These are phyloP conservation scores for Calyptommatus sinebrachiatus DNA, from an alignment of 2,113 vertebrate genomes.

Conservation along the genomic window DNA sequence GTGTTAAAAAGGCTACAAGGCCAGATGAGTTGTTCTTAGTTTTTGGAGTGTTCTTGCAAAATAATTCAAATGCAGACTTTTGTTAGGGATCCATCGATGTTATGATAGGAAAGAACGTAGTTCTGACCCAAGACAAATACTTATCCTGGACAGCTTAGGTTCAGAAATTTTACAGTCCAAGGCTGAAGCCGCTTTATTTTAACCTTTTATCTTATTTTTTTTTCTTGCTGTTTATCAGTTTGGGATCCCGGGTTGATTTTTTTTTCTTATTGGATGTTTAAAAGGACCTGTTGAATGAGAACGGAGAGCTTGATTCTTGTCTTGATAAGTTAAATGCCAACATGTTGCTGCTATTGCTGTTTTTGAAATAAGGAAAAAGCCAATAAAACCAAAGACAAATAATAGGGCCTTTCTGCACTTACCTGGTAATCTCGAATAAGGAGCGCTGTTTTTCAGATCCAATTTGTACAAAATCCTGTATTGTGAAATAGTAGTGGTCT, in stretches of 20 bases:
- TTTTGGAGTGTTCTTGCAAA: not conserved
- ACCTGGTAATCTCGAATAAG: too few species aligned
- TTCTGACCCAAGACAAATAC: not conserved
- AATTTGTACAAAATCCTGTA: too few species aligned
- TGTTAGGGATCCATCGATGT: not conserved
- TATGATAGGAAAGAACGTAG: not conserved
- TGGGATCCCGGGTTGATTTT: not conserved
- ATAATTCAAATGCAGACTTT: not conserved
- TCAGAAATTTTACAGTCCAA: not conserved
- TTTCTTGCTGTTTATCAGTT: not conserved
- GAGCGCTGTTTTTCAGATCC: too few species aligned
- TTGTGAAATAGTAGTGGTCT: too few species aligned
- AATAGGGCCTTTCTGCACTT: too few species aligned
- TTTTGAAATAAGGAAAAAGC: too few species aligned
- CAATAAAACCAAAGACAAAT: too few species aligned
- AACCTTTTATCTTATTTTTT: not conserved
- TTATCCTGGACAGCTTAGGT: not conserved
- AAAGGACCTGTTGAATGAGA: not conserved
- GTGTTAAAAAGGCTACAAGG: conserved; percentile 3
- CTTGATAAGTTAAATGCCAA: too few species aligned
- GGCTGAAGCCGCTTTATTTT: not conserved
- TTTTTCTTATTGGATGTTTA: not conserved
- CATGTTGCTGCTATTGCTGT: not conserved
- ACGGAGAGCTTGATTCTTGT: not conserved
- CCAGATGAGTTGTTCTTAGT: not conserved